Percentiles rank a stretch among this genome's conserved stretches.
These are phyloP conservation scores for Megamerina dolium DNA, from an alignment of 2,888 invertebrate genomes.

Conservation along the genomic window DNA sequence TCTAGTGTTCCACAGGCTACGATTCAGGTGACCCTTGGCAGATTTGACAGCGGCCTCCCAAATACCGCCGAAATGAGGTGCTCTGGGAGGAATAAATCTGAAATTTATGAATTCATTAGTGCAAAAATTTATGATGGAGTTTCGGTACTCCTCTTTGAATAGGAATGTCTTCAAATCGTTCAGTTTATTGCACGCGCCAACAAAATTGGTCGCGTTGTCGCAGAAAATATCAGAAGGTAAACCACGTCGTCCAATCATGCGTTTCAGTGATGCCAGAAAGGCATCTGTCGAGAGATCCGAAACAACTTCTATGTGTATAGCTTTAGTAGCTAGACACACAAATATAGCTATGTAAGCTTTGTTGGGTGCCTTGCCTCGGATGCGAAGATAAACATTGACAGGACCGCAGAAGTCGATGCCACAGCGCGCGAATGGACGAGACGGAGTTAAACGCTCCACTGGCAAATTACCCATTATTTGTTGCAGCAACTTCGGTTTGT, in stretches of 20 bases:
- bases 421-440: constrained; percentile 8
- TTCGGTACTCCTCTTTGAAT: neutral
- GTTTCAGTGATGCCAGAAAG: constrained; percentile 10
- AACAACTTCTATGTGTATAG: constrained; percentile 16
- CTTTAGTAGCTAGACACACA: constrained; percentile 13
- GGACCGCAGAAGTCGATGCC: constrained; percentile 14
- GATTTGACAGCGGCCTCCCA: constrained; percentile 4
- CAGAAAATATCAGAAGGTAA: constrained; percentile 9
- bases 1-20: constrained; percentile 5
- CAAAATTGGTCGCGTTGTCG: constrained; percentile 16
- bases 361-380: constrained; percentile 7
- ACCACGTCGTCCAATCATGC: constrained; percentile 8
- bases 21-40: constrained; percentile 3
- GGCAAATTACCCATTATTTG: constrained; percentile 11
- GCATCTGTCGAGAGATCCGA: constrained; percentile 16
- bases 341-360: constrained; percentile 12
- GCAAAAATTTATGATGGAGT: constrained; percentile 4
- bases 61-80: constrained; percentile 11
- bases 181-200: constrained; percentile 7
- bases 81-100: constrained; percentile 4
- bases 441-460: constrained; percentile 6
- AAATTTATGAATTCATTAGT: constrained; percentile 11
- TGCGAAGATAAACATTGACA: constrained; percentile 7
- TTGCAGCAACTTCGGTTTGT: constrained; percentile 10
- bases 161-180: constrained; percentile 10